Base-by-base conservation (phyloP, 2,888 invertebrate genomes). In the Ceraclea dissimilis region DNA sequence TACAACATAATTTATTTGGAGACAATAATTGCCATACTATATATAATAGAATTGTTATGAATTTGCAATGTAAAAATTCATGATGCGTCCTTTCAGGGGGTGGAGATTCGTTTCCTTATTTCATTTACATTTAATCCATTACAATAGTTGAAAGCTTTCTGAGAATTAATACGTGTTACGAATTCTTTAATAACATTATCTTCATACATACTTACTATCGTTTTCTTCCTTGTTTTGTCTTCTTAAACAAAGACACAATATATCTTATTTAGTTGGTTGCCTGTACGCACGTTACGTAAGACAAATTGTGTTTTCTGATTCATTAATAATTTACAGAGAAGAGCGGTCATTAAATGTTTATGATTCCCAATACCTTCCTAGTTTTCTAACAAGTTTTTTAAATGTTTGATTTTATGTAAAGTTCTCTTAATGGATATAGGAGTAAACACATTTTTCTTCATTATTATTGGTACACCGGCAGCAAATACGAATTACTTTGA, bases 101-200 rank as follows among this genome's bases (percentile, higher is more conserved):
- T n/a, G 43, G n/a, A 16, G 21, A 46, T 26, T 43, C 47, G 39
- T 21, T 51, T 55, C 51, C 46, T 55, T 51, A 50, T 55, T 55
- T 50, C 55, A 55, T 55, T 55, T 55, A 50, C 47, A 55, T 55
- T 44, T 19, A 46, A 54, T 54, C 51, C 55, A 55, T 55, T 55
- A 51, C 33, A 43, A 51, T 50, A 55, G 50, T 51, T 49, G 54
- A 49, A 22, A 34, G 31, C 21, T 49, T 54, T 49, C 39, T 54
- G 22, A n/a, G 39, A 22, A 54, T 50, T 54, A 50, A 22, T 49
- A 54, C 54, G 49, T 54, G 54, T 39, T n/a, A 43, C 11, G 54
- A 54, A 54, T 54, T 39, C 17, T 46, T 19, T 16, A 39, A 39
- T 39, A 39, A 6, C 13, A 39, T 39, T 39, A 39, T 39, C 16